Evolutionary conservation across 2,113 vertebrate genomes (phyloP), one percentile per base, ranked within the genome.

Genomic region (Microtus richardsoni): DNA sequence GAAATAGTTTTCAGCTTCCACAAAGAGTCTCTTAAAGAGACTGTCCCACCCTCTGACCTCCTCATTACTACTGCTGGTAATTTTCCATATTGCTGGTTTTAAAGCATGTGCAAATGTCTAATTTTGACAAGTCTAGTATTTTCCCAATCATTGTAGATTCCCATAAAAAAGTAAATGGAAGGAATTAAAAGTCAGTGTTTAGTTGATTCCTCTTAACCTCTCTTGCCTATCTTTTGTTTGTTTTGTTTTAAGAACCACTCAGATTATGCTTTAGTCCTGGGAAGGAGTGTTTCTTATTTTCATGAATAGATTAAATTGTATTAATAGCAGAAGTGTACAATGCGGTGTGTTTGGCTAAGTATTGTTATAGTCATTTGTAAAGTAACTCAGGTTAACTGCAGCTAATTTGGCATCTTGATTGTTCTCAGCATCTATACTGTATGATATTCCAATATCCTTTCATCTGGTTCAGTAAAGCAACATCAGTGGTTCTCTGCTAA

Each of bases 301-400:
- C n/a, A n/a, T 85, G 79, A 75, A 39, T 16, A 68, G 24, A 90
- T 26, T 68, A 17, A 62, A 44, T 4, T 80, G 24, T 14, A 88
- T 6, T 74, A 44, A 44, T 33, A 44, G 2, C 54, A 74, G 68
- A 21, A 33, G 19, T 66, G 36, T 47, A 39, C 44, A 22, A 39
- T 71, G 74, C 30, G 8, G 75, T 91, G 80, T 96, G 24, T 82
- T 93, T 95, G 66, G 83, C 85, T 93, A 94, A 77, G 11, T 92
- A 54, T 0, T 3, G 6, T 83, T 78, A 24, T 7, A 26, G 36
- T 91, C 12, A n/a, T 68, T 60, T 95, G 89, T 77, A 94, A 94
- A 89, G 26, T 79, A 73, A 14, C 54, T 86, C 7, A 85, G 93
- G 41, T 66, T 21, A 52, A 82, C 19, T 28, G n/a, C 12, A 83